Conservation (phyloP, 2,888 invertebrate species). For the Polyommatus iphigenia region DNA sequence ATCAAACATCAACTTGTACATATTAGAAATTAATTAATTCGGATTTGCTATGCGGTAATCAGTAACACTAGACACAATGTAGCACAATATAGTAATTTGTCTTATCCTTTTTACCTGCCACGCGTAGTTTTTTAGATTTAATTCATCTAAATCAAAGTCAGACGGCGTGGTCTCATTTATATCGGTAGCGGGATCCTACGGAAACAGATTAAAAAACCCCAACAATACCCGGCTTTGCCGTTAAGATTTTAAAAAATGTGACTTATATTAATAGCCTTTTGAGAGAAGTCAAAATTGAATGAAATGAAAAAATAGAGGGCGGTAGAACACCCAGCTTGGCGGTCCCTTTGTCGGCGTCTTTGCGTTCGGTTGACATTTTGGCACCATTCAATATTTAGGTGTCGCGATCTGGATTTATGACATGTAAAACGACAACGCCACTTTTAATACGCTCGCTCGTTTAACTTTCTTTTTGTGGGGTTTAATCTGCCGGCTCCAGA, state of each 20-base stretch:
- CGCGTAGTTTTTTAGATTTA: slow-evolving; percentile 74
- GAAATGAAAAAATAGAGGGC: slow-evolving; percentile 77
- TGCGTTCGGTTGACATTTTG: slow-evolving; percentile 78
- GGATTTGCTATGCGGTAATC: not conserved
- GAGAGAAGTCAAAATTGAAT: slow-evolving; percentile 81
- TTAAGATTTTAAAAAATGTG: slow-evolving; percentile 76
- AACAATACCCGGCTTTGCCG: slow-evolving; percentile 74
- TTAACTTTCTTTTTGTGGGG: slow-evolving; percentile 37
- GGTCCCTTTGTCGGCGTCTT: slow-evolving; percentile 75
- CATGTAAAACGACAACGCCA: slow-evolving; percentile 65
- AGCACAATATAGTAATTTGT: slow-evolving; percentile 68
- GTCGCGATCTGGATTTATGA: slow-evolving; percentile 77
- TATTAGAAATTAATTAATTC: slow-evolving; percentile 11
- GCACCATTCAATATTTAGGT: slow-evolving; percentile 79
- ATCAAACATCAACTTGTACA: not conserved
- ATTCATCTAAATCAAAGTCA: slow-evolving; percentile 72
- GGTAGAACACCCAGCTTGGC: slow-evolving; percentile 77
- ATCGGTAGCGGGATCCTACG: slow-evolving; percentile 79
- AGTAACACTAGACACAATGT: slow-evolving; percentile 54
- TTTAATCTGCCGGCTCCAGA: slow-evolving; percentile 30
- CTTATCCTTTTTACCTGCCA: slow-evolving; percentile 71
- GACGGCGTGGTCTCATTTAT: slow-evolving; percentile 68
- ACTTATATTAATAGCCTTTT: slow-evolving; percentile 80
- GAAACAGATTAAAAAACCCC: slow-evolving; percentile 77
- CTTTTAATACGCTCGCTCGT: slow-evolving; percentile 48